Evolutionary conservation across 2,888 invertebrate genomes (phyloP).

Genomic region (Scaeva pyrastri): DNA sequence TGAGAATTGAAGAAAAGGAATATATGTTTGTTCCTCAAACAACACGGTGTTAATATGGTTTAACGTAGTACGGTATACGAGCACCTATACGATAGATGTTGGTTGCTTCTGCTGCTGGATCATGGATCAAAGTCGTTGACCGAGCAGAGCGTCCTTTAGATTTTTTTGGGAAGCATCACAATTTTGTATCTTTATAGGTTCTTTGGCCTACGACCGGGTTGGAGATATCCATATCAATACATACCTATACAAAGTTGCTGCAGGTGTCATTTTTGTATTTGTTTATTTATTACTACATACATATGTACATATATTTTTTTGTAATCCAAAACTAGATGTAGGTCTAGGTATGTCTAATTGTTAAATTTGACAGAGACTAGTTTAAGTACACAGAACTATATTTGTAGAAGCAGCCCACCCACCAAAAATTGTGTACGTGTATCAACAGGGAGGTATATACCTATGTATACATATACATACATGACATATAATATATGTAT

Average conservation of each 20-base stretch:
- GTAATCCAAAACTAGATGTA: slow-evolving; percentile 2
- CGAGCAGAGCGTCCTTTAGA: slow-evolving; percentile 63
- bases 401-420: slow-evolving; percentile 4
- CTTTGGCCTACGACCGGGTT: neutral
- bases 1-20: slow-evolving; percentile 64
- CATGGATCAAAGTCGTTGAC: slow-evolving; percentile 68
- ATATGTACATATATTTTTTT: slow-evolving; percentile 10
- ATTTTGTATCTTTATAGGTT: slow-evolving; percentile 2
- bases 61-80: neutral
- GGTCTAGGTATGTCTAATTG: neutral
- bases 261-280: slow-evolving; percentile 58
- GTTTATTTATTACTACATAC: slow-evolving; percentile 1
- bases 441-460: too few species aligned
- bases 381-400: slow-evolving; percentile 6
- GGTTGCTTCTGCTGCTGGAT: slow-evolving; percentile 9
- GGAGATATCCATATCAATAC: slow-evolving; percentile 9
- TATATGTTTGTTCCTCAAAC: slow-evolving; percentile 69
- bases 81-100: slow-evolving; percentile 8
- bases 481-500: too few species aligned
- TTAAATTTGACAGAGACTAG: neutral
- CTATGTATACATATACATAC: too few species aligned
- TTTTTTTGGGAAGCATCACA: slow-evolving; percentile 22
- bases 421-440: too few species aligned
- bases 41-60: slow-evolving; percentile 27
- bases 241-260: slow-evolving; percentile 35